Conservation (phyloP, 2,113 vertebrate genomes). For the Microcebus ravelobensis region DNA sequence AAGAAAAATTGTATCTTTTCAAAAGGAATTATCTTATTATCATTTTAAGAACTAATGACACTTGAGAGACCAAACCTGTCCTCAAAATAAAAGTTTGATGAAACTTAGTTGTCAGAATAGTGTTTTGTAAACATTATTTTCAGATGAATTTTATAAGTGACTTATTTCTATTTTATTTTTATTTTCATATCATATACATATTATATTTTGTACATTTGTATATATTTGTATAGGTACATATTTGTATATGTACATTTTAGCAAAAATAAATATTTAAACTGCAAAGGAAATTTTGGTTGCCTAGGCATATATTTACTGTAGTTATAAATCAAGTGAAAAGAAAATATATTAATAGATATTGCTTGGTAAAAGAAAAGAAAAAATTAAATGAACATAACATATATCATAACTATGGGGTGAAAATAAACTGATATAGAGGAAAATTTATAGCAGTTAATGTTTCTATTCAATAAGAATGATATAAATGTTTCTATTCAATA, state of each 20-base stretch:
- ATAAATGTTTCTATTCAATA: background rate
- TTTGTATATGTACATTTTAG: background rate
- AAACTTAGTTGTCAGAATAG: background rate
- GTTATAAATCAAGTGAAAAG: background rate
- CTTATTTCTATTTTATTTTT: background rate
- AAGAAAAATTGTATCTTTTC: background rate
- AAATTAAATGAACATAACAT: background rate
- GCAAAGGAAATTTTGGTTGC: background rate
- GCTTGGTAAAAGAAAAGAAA: background rate
- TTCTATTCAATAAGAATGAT: background rate
- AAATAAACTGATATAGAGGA: background rate
- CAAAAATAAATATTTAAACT: constrained; percentile 4
- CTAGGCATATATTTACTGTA: background rate
- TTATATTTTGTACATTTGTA: background rate
- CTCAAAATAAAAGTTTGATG: constrained; percentile 32
- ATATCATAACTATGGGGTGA: background rate
- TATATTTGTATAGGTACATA: too few species aligned
- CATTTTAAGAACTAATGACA: constrained; percentile 18
- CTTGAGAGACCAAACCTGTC: background rate
- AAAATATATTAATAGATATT: background rate
- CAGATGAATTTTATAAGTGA: background rate
- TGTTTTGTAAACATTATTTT: constrained; percentile 6
- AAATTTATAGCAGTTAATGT: background rate
- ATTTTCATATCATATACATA: background rate
- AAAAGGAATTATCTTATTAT: constrained; percentile 5